A percentile compares a stretch with the other conserved stretches of the same genome.
phyloP scores from a whole-genome alignment of 2,888 invertebrate genomes.

The Axea sp. region DNA sequence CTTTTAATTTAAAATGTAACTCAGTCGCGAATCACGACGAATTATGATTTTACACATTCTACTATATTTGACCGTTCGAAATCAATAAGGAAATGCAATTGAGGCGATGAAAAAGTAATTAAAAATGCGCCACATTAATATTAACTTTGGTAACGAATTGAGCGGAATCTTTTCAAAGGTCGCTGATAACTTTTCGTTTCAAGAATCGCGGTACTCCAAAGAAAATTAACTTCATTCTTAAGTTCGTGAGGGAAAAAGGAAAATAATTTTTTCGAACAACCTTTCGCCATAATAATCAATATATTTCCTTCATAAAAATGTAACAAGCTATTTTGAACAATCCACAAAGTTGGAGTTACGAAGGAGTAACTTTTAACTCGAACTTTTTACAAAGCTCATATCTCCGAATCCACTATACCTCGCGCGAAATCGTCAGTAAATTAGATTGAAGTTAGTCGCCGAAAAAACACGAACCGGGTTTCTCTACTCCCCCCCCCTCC shows the following conservation, averaged over 20 bases:
- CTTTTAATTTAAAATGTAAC: no score
- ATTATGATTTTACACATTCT: no score
- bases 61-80: no score
- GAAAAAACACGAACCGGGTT: no score
- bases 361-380: conserved; percentile 28
- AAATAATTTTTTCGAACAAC: conserved; percentile 38
- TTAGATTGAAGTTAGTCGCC: conserved; percentile 37
- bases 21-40: no score
- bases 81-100: no score
- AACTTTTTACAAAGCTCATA: conserved; percentile 47
- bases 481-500: no score
- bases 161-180: no score
- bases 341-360: conserved; percentile 11
- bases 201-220: conserved; percentile 9
- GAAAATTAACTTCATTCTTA: conserved; percentile 28
- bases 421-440: conserved; percentile 46
- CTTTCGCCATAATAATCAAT: conserved; percentile 36
- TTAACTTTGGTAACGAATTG: conserved; percentile 6
- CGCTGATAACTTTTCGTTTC: conserved; percentile 16
- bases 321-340: conserved; percentile 52
- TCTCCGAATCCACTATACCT: no score
- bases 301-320: conserved; percentile 36
- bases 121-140: no score
- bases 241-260: conserved; percentile 8
- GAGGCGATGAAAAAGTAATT: no score